A percentile compares a stretch with the other conserved stretches of the same genome.
Conservation (phyloP, 1,140 invertebrate genomes). For the Heliconius nattereri region DNA sequence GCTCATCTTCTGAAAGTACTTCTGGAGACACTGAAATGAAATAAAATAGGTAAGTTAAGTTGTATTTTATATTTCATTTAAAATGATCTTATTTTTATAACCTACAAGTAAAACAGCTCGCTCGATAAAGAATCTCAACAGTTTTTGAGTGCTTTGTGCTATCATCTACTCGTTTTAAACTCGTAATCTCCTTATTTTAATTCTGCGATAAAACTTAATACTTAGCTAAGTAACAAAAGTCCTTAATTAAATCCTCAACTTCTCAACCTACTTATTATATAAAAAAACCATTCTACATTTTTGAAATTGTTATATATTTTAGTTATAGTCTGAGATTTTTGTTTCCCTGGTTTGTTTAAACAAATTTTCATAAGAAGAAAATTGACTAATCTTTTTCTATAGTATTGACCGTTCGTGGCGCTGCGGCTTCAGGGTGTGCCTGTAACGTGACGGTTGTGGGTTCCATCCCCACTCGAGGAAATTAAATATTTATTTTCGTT, state of each 20-base stretch:
- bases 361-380: too few relatives aligned
- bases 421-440: too few relatives aligned
- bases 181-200: background rate
- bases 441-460: too few relatives aligned
- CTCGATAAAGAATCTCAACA: background rate
- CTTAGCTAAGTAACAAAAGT: background rate
- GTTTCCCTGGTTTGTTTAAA: background rate
- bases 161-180: background rate
- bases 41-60: background rate
- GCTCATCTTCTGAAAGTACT: too few relatives aligned
- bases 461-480: too few relatives aligned
- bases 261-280: background rate
- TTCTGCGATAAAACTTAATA: slow-evolving; percentile 1
- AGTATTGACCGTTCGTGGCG: too few relatives aligned
- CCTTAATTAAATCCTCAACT: slow-evolving; percentile 1
- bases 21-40: background rate
- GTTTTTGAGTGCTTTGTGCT: slow-evolving; percentile 9
- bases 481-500: too few relatives aligned
- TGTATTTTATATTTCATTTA: background rate
- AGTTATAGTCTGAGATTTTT: background rate
- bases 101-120: slow-evolving; percentile 4
- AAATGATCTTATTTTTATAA: background rate
- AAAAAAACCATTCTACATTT: background rate
- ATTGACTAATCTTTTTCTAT: background rate
- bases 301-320: background rate